phyloP scores from a whole-genome alignment of 2,888 invertebrate species.

The Polyommatus icarus region DNA sequence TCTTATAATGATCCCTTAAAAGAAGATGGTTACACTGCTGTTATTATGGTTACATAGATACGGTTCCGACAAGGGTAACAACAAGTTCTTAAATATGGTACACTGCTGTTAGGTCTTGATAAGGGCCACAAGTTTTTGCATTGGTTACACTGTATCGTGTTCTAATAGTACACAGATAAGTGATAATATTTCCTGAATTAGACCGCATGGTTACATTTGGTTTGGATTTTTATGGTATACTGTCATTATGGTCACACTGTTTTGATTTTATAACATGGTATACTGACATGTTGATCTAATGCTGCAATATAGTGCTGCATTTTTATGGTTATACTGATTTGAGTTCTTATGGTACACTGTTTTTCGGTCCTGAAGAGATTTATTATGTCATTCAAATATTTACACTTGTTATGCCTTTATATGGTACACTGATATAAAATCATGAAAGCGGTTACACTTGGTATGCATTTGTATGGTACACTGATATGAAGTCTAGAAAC shows the following conservation, averaged over 20 bases:
- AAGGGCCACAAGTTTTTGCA: neutral
- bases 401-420: constrained; percentile 20
- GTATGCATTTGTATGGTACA: constrained; percentile 15
- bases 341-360: constrained; percentile 24
- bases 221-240: constrained; percentile 30
- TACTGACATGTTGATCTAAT: neutral
- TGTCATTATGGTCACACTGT: neutral
- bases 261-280: too few species aligned
- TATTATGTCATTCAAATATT: too few species aligned
- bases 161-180: constrained; percentile 15
- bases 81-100: neutral
- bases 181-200: neutral
- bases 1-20: neutral
- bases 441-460: too few species aligned
- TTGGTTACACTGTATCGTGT: constrained; percentile 5
- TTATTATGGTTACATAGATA: constrained; percentile 30
- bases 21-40: constrained; percentile 28
- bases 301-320: too few species aligned
- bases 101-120: constrained; percentile 9
- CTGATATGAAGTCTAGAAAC: neutral
- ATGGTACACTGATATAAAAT: neutral
- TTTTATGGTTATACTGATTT: too few species aligned
- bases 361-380: neutral
- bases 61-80: neutral
- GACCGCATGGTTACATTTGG: neutral